Conservation (phyloP, 2,113 vertebrate genomes). For the Nothobranchius kuhntae region DNA sequence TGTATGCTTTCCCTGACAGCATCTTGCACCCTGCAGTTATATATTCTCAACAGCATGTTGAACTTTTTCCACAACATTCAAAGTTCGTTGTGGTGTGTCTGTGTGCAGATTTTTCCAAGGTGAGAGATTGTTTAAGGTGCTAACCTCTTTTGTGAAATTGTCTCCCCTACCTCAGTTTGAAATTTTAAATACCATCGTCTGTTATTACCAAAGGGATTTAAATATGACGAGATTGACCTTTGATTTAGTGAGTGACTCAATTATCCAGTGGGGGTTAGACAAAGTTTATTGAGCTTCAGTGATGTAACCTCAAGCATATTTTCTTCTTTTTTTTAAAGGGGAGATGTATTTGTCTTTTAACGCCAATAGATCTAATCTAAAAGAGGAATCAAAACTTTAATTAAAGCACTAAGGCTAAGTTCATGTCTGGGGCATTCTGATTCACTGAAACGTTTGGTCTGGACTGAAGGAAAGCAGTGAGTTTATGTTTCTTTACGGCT, state of each 20-base stretch:
- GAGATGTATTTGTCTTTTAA: not conserved
- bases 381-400: not conserved
- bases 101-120: conserved; percentile 11
- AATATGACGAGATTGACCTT: conserved; percentile 21
- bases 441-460: not conserved
- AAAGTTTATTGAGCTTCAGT: not conserved
- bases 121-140: conserved; percentile 4
- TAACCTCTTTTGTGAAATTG: conserved; percentile 2
- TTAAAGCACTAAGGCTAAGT: not conserved
- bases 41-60: not conserved
- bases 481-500: conserved; percentile 5
- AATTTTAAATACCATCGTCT: conserved; percentile 12
- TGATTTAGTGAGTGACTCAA: conserved; percentile 14
- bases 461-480: conserved; percentile 9
- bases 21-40: too few species aligned
- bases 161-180: conserved; percentile 1
- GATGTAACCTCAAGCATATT: not conserved
- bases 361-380: not conserved
- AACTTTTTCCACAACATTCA: not conserved
- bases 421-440: not conserved
- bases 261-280: conserved; percentile 5
- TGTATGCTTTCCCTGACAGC: too few species aligned
- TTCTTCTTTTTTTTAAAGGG: not conserved
- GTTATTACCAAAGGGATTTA: conserved; percentile 7
- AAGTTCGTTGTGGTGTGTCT: not conserved